These are phyloP conservation scores for Crematogaster levior DNA, from an alignment of 2,888 invertebrate species.

Conservation along the genomic window DNA sequence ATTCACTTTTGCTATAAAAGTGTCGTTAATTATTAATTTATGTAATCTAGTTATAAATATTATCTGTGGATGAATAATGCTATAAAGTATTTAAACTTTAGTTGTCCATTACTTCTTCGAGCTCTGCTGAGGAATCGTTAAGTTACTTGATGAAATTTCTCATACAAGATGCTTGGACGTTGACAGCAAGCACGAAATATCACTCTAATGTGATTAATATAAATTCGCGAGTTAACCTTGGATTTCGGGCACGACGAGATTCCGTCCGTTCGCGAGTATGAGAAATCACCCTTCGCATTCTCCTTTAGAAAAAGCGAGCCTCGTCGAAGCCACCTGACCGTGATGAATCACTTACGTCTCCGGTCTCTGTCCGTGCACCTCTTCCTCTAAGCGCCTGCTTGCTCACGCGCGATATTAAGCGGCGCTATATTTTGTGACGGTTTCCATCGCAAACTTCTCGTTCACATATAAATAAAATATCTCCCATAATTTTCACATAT, in stretches of 20 bases:
- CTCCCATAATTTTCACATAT: background rate
- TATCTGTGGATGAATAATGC: background rate
- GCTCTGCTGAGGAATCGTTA: background rate
- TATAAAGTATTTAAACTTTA: background rate
- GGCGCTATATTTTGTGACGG: conserved; percentile 53
- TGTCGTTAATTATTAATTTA: background rate
- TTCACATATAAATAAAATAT: conserved; percentile 10
- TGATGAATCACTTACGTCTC: conserved; percentile 68
- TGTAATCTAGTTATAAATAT: background rate
- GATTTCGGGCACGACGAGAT: conserved; percentile 56
- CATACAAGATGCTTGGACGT: conserved; percentile 17
- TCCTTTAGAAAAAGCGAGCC: conserved; percentile 63
- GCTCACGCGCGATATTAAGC: conserved; percentile 51
- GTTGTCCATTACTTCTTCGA: background rate
- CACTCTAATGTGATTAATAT: conserved; percentile 63
- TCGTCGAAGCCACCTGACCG: conserved; percentile 71
- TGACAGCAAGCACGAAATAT: conserved; percentile 35
- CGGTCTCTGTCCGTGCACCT: conserved; percentile 36
- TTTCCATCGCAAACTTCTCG: conserved; percentile 38
- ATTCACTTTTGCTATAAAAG: background rate
- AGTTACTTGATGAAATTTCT: background rate
- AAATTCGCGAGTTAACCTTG: conserved; percentile 59
- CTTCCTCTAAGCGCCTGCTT: conserved; percentile 46
- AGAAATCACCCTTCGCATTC: conserved; percentile 68
- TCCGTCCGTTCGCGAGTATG: conserved; percentile 65